Percentiles rank a stretch among this genome's conserved stretches.
phyloP scores from a whole-genome alignment of 2,113 vertebrate species.

The Sorex araneus region DNA sequence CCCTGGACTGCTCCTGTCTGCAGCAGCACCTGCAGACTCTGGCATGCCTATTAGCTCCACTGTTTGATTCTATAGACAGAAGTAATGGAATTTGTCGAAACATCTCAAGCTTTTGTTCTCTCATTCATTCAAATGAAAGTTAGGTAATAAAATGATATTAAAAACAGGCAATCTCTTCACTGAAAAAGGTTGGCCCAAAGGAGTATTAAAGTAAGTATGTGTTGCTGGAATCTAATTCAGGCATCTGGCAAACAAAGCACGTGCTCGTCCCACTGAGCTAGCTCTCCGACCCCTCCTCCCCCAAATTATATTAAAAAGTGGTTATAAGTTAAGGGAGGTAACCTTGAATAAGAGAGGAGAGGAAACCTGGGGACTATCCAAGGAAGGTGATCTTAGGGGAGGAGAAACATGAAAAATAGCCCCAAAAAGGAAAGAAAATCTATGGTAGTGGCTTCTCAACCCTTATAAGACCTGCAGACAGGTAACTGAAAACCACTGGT shows the following conservation, averaged over 20 bases:
- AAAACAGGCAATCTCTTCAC: conserved; percentile 4
- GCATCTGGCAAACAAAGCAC: too few relatives aligned
- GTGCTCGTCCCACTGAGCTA: too few relatives aligned
- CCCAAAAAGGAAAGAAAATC: too few relatives aligned
- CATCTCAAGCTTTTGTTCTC: too few relatives aligned
- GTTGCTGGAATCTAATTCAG: too few relatives aligned
- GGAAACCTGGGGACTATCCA: not conserved
- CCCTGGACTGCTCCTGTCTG: not conserved
- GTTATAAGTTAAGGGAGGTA: not conserved
- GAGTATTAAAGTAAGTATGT: too few relatives aligned
- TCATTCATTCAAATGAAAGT: too few relatives aligned
- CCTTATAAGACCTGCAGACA: too few relatives aligned
- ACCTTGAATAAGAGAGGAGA: not conserved
- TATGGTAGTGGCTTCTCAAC: too few relatives aligned
- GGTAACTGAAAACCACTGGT: not conserved
- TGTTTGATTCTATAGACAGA: not conserved
- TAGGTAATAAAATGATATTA: not conserved
- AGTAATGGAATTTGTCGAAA: not conserved
- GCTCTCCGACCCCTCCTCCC: too few relatives aligned
- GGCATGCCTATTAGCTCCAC: not conserved
- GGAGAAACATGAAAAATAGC: not conserved
- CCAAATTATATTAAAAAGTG: not conserved
- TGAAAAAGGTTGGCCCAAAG: not conserved
- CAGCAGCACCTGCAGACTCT: not conserved
- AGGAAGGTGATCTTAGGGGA: too few relatives aligned